Evolutionary conservation across 1,140 invertebrate genomes (phyloP), one percentile per base, ranked within the genome.

Genomic region (Aplysia californica): DNA sequence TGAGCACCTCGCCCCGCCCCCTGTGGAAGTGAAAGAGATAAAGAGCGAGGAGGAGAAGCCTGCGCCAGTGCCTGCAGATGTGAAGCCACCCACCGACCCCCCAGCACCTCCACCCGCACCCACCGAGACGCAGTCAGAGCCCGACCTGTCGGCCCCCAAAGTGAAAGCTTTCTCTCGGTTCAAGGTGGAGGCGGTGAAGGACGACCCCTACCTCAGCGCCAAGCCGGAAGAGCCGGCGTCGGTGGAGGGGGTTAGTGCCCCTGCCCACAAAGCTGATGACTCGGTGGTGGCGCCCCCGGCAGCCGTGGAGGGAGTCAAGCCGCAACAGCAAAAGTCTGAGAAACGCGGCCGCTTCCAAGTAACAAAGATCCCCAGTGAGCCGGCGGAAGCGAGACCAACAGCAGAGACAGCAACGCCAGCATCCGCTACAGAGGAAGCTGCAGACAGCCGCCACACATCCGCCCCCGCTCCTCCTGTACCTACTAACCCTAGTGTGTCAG

Each of bases 341-440:
- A 75, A 75, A 36, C 41, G 61, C 20, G 72, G 72, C 1, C 26
- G 72, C 6, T 75, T 75, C 66, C 72, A 75, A 55, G 72, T 75
- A 3, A 75, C 72, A 65, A 75, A 75, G 35, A 66, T 75, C 33
- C n/a, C 39, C n/a, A 6, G 18, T 5, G 6, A 75, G 21, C 38
- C 36, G 50, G 58, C n/a, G 2, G 1, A 2, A 6, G 64, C 72
- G 3, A 33, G 29, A 23, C 35, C 36, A 59, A 44, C 36, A 5
- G 59, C 64, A 35, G 59, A 35, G 35, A 50, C 61, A 10, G 64
- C 61, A 3, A 15, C 36, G 50, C n/a, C n/a, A n/a, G n/a, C n/a
- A n/a, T n/a, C n/a, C n/a, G n/a, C n/a, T n/a, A n/a, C n/a, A n/a
- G n/a, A n/a, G n/a, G n/a, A n/a, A n/a, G n/a, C n/a, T n/a, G n/a